Evolutionary conservation across 1,140 invertebrate genomes (phyloP).

Genomic region (Euglossa dilemma): DNA sequence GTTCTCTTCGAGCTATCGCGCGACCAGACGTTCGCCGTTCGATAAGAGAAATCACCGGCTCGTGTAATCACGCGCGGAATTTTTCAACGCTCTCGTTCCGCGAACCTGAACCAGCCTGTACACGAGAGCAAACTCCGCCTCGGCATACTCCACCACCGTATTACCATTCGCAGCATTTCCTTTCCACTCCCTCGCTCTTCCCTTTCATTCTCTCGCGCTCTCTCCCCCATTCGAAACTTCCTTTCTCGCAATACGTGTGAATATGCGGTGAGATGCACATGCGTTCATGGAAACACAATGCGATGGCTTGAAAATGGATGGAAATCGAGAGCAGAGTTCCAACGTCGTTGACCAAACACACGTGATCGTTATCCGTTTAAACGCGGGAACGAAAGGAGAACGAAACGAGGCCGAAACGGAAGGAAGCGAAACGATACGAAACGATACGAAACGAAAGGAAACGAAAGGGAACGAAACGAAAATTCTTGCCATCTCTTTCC

Average conservation of each 20-base stretch:
- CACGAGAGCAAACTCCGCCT: neutral
- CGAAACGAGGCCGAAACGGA: no score
- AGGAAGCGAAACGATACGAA: neutral
- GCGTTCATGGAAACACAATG: conserved; percentile 66
- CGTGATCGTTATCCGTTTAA: neutral
- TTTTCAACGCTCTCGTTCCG: no score
- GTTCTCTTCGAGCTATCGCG: neutral
- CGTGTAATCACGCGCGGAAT: neutral
- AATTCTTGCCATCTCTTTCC: conserved; percentile 15
- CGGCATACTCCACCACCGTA: conserved; percentile 13
- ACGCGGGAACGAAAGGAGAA: no score
- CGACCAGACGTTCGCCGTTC: neutral
- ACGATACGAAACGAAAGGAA: neutral
- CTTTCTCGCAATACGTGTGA: conserved; percentile 57
- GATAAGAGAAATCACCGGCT: neutral
- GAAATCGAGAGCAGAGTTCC: conserved; percentile 45
- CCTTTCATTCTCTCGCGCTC: neutral
- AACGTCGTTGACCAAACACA: neutral
- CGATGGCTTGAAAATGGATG: conserved; percentile 63
- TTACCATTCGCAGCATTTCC: neutral
- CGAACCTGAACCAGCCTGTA: neutral
- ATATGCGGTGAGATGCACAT: conserved; percentile 72
- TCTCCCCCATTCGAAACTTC: conserved; percentile 20
- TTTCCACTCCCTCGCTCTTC: neutral
- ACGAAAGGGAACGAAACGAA: neutral